A percentile compares a stretch with the other conserved stretches of the same genome.
These are phyloP conservation scores for Passer montanus DNA, from an alignment of 2,113 vertebrate species.

Conservation along the genomic window DNA sequence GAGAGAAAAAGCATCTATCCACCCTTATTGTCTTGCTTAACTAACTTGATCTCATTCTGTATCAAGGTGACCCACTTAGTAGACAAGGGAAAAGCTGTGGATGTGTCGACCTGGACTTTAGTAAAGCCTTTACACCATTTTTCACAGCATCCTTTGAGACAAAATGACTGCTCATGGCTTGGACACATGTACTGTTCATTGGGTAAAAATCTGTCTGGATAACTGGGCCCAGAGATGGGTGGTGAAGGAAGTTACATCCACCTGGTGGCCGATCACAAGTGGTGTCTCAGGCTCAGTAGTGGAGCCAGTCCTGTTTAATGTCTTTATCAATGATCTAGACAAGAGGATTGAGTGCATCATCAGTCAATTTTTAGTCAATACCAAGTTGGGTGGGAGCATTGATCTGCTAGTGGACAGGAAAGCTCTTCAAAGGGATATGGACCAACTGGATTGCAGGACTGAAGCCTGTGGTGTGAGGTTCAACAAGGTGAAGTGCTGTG, in stretches of 20 bases:
- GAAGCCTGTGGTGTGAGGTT: not conserved
- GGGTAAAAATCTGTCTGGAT: not conserved
- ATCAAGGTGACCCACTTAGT: not conserved
- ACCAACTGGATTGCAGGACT: not conserved
- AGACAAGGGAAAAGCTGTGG: not conserved
- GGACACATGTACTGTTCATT: not conserved
- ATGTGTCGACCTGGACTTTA: not conserved
- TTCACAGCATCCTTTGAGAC: not conserved
- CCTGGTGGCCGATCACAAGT: rapidly evolving
- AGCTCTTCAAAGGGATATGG: not conserved
- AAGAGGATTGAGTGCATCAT: not conserved
- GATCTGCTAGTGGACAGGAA: not conserved
- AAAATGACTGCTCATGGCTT: not conserved
- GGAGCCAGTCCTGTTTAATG: not conserved
- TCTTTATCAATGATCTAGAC: not conserved
- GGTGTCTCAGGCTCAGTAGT: not conserved
- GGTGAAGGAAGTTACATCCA: not conserved
- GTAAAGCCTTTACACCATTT: not conserved
- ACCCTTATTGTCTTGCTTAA: not conserved
- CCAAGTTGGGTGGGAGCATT: rapidly evolving
- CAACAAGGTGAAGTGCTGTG: rapidly evolving
- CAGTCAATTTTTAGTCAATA: not conserved
- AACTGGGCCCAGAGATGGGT: rapidly evolving
- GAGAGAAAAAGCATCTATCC: not conserved
- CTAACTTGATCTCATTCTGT: not conserved